Conservation (phyloP, 2,888 invertebrate genomes). For the Microdon myrmicae region DNA sequence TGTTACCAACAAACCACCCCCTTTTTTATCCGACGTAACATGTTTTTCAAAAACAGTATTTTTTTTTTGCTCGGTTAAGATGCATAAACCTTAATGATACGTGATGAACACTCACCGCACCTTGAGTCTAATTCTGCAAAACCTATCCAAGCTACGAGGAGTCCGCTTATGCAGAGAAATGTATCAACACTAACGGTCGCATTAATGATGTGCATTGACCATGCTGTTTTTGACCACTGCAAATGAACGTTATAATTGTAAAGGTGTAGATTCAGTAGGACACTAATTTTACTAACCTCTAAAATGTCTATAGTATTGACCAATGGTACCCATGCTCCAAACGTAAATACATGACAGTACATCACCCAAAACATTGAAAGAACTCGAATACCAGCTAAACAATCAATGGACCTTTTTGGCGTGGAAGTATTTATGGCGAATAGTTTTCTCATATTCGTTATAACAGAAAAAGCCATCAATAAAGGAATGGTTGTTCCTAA, state of each 20-base stretch:
- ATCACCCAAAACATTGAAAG: slow-evolving; percentile 38
- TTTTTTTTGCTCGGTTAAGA: too few relatives aligned
- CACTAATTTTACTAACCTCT: slow-evolving; percentile 17
- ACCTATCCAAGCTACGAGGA: slow-evolving; percentile 64
- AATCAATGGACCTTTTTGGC: slow-evolving; percentile 17
- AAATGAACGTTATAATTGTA: too few relatives aligned
- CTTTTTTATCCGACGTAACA: too few relatives aligned
- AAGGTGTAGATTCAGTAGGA: too few relatives aligned
- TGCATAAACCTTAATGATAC: too few relatives aligned
- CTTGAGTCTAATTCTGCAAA: slow-evolving; percentile 48
- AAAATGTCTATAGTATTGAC: slow-evolving; percentile 10
- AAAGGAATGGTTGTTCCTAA: slow-evolving; percentile 3
- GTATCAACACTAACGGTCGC: slow-evolving; percentile 70
- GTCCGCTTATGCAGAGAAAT: slow-evolving; percentile 70
- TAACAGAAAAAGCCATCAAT: slow-evolving; percentile 23
- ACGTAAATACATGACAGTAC: slow-evolving; percentile 21
- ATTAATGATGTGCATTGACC: slow-evolving; percentile 55
- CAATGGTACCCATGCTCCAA: slow-evolving; percentile 2
- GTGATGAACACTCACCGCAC: not conserved
- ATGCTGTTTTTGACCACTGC: slow-evolving; percentile 36
- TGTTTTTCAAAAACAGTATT: too few relatives aligned
- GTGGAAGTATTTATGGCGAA: slow-evolving; percentile 15
- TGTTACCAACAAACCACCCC: too few relatives aligned
- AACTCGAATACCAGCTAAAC: slow-evolving; percentile 29
- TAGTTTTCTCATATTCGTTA: slow-evolving; percentile 22